Evolutionary conservation across 2,888 invertebrate species (phyloP).

Genomic region (Agrotis segetum): DNA sequence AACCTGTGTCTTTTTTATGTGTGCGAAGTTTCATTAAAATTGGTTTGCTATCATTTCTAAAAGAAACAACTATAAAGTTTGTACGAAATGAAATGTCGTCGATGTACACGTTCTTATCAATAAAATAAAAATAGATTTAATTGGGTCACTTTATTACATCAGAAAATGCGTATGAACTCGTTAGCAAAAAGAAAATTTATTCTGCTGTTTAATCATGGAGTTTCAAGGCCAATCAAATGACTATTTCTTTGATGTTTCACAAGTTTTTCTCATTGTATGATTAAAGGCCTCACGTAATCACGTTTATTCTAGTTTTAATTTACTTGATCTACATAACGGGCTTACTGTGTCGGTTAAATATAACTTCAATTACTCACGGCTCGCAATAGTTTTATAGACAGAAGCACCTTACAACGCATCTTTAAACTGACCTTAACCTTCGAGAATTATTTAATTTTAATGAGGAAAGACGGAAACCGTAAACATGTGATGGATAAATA

Average conservation of each 20-base stretch:
- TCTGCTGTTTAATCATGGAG: conserved; percentile 25
- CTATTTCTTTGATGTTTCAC: conserved; percentile 32
- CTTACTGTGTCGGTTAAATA: conserved; percentile 17
- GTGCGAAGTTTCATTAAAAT: too few species aligned
- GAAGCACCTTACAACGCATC: conserved; percentile 13
- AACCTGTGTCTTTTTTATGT: too few species aligned
- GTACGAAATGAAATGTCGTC: too few species aligned
- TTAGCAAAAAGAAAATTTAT: conserved; percentile 24
- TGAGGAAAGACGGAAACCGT: conserved; percentile 52
- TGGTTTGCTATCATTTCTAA: too few species aligned
- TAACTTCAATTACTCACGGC: conserved; percentile 35
- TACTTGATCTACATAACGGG: conserved; percentile 10
- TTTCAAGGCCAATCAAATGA: conserved; percentile 32
- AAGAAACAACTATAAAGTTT: too few species aligned
- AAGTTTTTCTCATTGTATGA: conserved; percentile 37
- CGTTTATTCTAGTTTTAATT: conserved; percentile 5
- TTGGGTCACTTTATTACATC: neutral
- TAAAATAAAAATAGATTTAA: conserved; percentile 7
- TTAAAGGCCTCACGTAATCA: conserved; percentile 6
- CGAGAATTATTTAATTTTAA: conserved; percentile 57
- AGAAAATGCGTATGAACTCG: conserved; percentile 9
- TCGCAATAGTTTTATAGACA: conserved; percentile 15
- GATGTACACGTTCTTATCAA: too few species aligned
- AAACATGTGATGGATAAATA: conserved; percentile 52
- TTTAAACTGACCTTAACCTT: conserved; percentile 55